phyloP scores from a whole-genome alignment of 2,113 vertebrate species.

The Sialia sialis region DNA sequence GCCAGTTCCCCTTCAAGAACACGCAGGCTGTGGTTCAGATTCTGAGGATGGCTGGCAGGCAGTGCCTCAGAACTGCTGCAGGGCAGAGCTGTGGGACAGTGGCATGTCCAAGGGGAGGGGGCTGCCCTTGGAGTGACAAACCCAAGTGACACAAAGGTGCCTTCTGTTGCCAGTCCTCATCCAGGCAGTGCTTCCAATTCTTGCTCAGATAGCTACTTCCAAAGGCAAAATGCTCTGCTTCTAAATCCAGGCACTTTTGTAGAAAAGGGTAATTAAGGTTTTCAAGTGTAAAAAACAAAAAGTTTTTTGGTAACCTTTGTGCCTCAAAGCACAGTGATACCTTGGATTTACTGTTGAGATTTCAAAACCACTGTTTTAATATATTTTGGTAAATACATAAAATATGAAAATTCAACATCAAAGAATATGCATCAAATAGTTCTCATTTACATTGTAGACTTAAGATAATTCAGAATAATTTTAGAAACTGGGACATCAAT shows the following conservation, averaged over 20 bases:
- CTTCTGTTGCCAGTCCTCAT: not conserved
- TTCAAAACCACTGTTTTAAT: not conserved
- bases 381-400: not conserved
- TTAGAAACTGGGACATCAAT: not conserved
- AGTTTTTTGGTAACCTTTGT: not conserved
- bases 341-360: not conserved
- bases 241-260: not conserved
- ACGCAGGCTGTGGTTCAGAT: not conserved
- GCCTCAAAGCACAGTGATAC: not conserved
- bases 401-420: slow-evolving; percentile 40
- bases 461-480: slow-evolving; percentile 31
- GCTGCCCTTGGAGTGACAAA: not conserved
- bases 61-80: not conserved
- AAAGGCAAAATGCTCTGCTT: not conserved
- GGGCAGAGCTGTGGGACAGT: not conserved
- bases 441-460: slow-evolving; percentile 31
- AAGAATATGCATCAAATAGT: slow-evolving; percentile 15
- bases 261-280: not conserved
- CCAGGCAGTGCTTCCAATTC: not conserved
- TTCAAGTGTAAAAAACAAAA: not conserved
- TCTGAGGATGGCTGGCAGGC: not conserved
- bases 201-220: not conserved
- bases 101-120: not conserved
- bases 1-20: not conserved
- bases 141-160: not conserved